phyloP scores from a whole-genome alignment of 2,113 vertebrate genomes.

The Chiloscyllium plagiosum region DNA sequence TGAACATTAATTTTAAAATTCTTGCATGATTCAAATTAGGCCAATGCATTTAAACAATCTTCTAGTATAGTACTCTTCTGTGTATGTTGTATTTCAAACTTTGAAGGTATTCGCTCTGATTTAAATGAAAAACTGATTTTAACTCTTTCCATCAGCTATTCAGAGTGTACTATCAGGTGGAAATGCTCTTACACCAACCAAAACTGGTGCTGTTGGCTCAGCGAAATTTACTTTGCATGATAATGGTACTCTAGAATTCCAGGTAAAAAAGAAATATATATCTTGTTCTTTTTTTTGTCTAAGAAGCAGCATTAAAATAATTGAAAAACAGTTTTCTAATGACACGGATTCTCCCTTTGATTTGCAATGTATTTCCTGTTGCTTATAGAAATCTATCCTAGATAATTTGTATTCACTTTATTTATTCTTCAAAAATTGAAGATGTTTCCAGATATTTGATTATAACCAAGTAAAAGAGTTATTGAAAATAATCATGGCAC shows the following conservation, averaged over 20 bases:
- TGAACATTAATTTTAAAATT: neutral
- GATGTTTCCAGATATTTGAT: neutral
- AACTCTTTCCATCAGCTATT: conserved; percentile 59
- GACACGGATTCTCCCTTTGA: neutral
- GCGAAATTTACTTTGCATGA: conserved; percentile 73
- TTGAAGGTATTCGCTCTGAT: neutral
- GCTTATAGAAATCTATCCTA: neutral
- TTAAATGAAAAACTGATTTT: conserved; percentile 39
- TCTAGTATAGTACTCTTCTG: neutral
- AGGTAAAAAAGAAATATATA: conserved; percentile 56
- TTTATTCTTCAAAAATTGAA: neutral
- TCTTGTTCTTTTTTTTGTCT: conserved; percentile 48
- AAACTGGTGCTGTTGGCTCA: conserved; percentile 82
- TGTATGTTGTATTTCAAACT: neutral
- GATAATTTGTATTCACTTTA: neutral
- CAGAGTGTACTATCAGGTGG: conserved; percentile 89
- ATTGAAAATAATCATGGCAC: neutral
- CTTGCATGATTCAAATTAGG: neutral
- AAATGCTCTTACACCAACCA: conserved; percentile 69
- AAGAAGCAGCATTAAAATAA: neutral
- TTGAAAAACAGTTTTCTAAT: neutral
- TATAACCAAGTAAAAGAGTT: neutral
- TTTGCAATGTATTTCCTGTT: too few relatives aligned
- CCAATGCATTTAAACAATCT: neutral
- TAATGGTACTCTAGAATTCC: conserved; percentile 85